Conservation (phyloP, 2,797 vertebrate species). For the Champsocephalus gunnari region DNA sequence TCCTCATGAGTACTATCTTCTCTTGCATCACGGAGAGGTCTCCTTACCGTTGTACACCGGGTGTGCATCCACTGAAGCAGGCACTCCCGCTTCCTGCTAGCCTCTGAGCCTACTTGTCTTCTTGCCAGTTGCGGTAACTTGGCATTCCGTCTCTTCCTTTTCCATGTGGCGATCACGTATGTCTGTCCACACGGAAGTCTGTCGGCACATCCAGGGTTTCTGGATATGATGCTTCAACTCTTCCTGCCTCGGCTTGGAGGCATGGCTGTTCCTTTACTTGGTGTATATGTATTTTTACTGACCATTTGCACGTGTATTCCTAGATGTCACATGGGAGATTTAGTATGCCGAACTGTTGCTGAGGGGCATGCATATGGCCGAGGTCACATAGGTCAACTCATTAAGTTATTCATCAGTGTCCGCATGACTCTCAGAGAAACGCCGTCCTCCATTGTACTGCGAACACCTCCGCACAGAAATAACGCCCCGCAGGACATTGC, state of each 20-base stretch:
- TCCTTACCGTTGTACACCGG: constrained; percentile 50
- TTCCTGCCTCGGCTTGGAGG: constrained; percentile 31
- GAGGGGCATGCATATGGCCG: constrained; percentile 31
- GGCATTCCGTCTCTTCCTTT: constrained; percentile 69
- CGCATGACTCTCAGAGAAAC: constrained; percentile 6
- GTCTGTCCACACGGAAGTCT: constrained; percentile 73
- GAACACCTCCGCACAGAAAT: background rate
- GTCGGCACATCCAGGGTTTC: constrained; percentile 55
- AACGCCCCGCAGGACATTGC: constrained; percentile 20
- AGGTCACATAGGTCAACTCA: constrained; percentile 56
- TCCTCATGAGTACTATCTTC: constrained; percentile 8
- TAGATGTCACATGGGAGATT: constrained; percentile 18
- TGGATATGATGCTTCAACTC: constrained; percentile 51
- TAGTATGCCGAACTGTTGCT: constrained; percentile 29
- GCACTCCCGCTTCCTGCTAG: constrained; percentile 69
- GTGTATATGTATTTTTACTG: constrained; percentile 19
- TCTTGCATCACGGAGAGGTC: constrained; percentile 46
- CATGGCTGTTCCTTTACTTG: constrained; percentile 20
- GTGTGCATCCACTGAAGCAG: constrained; percentile 71
- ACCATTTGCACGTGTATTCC: constrained; percentile 8
- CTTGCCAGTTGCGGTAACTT: constrained; percentile 74
- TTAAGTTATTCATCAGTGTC: constrained; percentile 39
- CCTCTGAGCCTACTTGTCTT: constrained; percentile 70
- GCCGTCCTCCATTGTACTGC: background rate
- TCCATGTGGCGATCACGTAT: constrained; percentile 81